Base-by-base conservation (phyloP, 2,797 vertebrate genomes). In the Cuculus canorus region DNA sequence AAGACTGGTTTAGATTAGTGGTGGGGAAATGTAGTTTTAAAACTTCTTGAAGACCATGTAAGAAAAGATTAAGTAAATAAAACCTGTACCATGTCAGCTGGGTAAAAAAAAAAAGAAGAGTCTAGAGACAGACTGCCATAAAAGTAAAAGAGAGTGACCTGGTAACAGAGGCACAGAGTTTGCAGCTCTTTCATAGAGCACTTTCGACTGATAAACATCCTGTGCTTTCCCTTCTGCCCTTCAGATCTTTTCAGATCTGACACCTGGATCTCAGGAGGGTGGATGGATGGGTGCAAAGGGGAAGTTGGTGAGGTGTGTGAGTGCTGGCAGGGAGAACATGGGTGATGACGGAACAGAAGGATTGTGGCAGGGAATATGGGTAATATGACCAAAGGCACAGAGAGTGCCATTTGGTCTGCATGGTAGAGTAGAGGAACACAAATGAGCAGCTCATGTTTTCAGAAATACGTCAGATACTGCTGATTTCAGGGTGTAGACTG, bases 361-460 rank as follows among this genome's bases (percentile, higher is more conserved):
- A 22, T 30, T 48, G 57, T 83, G 50, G 33, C 70, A 50, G 28
- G 16, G 18, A 59, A 11, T 19, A 14, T 6, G 14, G n/a, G 57
- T 78, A 53, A 4, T 27, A 9, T 9, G 33, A 64, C 30, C 35
- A 43, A 68, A 68, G 60, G n/a, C 53, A n/a, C 30, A 41, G 39
- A 60, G 53, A 5, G 27, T 53, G 41, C 35, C 4, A 4, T 60
- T 59, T 72, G 54, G 24, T 59, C 30, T 63, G 19, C 5, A 1
- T n/a, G 23, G n/a, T 23, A 5, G 3, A 5, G 47, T 2, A 33
- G 41, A 56, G 45, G 41, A 76, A 30, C 8, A 22, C 0, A 0
- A 64, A 39, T 6, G 16, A 75, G 30, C 13, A 5, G 37, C 50
- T 10, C 2, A 0, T 56, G 28, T 61, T n/a, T 78, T 87, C 48